A percentile compares a stretch with the other conserved stretches of the same genome.
phyloP scores from a whole-genome alignment of 1,140 invertebrate genomes.

The Drosophila sp. region DNA sequence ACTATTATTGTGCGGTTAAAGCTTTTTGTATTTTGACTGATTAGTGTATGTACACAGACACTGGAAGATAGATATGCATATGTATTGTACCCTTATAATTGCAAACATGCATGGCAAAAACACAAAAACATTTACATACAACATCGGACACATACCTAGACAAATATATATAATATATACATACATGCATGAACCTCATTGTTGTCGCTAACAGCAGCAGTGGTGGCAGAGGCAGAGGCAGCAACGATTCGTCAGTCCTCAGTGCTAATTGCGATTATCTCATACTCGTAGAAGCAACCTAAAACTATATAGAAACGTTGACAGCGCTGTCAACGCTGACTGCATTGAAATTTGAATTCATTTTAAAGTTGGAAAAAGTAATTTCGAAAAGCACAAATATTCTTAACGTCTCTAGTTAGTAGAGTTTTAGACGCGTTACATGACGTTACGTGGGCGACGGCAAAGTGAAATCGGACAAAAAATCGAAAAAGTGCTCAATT shows the following conservation, averaged over 20 bases:
- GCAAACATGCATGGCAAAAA: slow-evolving; percentile 67
- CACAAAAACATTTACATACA: slow-evolving; percentile 59
- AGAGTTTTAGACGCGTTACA: slow-evolving; percentile 76
- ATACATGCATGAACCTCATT: slow-evolving; percentile 36
- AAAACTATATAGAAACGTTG: slow-evolving; percentile 48
- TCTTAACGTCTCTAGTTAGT: slow-evolving; percentile 74
- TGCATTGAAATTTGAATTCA: slow-evolving; percentile 75
- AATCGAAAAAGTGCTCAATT: slow-evolving; percentile 19
- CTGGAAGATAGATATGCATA: slow-evolving; percentile 28
- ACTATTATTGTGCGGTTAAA: slow-evolving; percentile 63
- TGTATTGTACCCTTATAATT: slow-evolving; percentile 72
- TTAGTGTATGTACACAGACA: slow-evolving; percentile 36
- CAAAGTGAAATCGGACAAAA: slow-evolving; percentile 34
- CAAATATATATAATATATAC: not conserved
- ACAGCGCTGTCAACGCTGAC: slow-evolving; percentile 51
- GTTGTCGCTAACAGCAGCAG: slow-evolving; percentile 50
- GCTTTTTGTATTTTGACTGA: slow-evolving; percentile 60
- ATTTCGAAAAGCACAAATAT: slow-evolving; percentile 67
- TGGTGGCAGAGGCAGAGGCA: slow-evolving; percentile 6
- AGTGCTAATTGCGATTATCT: slow-evolving; percentile 83
- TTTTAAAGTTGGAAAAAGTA: slow-evolving; percentile 73
- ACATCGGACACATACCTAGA: slow-evolving; percentile 36
- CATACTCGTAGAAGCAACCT: slow-evolving; percentile 36
- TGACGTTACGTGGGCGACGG: slow-evolving; percentile 66
- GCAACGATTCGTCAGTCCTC: slow-evolving; percentile 27